A percentile compares a stretch with the other conserved stretches of the same genome.
Evolutionary conservation across 1,140 invertebrate genomes (phyloP).

Genomic region (Drosophila ohnishii): DNA sequence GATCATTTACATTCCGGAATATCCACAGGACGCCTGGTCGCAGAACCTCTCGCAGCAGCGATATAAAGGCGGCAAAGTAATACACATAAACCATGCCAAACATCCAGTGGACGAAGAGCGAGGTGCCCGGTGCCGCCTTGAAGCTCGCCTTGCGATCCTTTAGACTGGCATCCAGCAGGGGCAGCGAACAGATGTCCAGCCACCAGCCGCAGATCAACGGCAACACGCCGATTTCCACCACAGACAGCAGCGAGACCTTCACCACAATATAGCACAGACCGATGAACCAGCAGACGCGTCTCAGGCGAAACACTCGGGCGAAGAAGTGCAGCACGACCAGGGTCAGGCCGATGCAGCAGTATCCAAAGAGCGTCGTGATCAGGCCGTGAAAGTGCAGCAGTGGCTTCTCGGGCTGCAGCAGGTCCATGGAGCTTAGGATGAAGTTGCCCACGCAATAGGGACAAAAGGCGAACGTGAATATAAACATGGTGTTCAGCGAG

Average conservation of each 20-base stretch:
- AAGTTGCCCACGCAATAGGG: slow-evolving; percentile 97
- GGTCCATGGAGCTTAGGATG: slow-evolving; percentile 89
- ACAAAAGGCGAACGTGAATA: slow-evolving; percentile 96
- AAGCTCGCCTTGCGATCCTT: slow-evolving; percentile 95
- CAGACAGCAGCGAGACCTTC: slow-evolving; percentile 95
- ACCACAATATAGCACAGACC: slow-evolving; percentile 98
- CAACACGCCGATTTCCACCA: slow-evolving; percentile 98
- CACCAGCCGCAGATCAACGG: slow-evolving; percentile 99
- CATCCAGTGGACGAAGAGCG: slow-evolving; percentile 99
- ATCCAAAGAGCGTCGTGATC: slow-evolving; percentile 96
- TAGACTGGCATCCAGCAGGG: slow-evolving; percentile 96
- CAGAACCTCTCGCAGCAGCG: slow-evolving; percentile 92
- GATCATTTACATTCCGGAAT: slow-evolving; percentile 98
- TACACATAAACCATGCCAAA: slow-evolving; percentile 99
- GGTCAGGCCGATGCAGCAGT: slow-evolving; percentile 93
- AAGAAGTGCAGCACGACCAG: slow-evolving; percentile 93
- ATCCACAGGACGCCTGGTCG: slow-evolving; percentile 99
- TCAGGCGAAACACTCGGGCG: slow-evolving; percentile 89
- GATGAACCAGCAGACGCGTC: slow-evolving; percentile 92
- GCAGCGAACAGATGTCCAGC: slow-evolving; percentile 98
- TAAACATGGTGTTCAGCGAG: slow-evolving; percentile 97
- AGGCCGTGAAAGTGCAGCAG: slow-evolving; percentile 96
- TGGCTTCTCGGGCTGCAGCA: slow-evolving; percentile 89
- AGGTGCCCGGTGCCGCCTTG: slow-evolving; percentile 94
- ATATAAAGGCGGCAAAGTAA: slow-evolving; percentile 99